Evolutionary conservation across 2,113 vertebrate genomes (phyloP).

Genomic region (Cepphus grylle): DNA sequence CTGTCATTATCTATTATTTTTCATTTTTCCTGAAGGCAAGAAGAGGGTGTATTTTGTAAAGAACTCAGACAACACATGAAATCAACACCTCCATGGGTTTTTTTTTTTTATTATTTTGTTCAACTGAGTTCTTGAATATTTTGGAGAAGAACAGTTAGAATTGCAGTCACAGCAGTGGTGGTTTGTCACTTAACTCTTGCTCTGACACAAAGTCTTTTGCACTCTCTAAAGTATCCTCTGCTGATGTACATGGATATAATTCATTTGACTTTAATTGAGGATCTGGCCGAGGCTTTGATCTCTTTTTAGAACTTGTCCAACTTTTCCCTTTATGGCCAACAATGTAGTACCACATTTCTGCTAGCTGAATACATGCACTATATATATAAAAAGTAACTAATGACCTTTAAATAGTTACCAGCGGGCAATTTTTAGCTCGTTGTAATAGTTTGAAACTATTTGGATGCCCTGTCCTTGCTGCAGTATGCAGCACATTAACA

Average conservation of each 20-base stretch:
- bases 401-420: conserved; percentile 56
- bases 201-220: background rate
- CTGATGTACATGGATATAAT: background rate
- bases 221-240: background rate
- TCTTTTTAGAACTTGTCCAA: conserved; percentile 51
- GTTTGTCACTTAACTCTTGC: background rate
- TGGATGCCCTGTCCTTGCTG: background rate
- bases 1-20: background rate
- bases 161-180: background rate
- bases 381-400: conserved; percentile 48
- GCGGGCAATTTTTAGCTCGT: conserved; percentile 44
- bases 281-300: conserved; percentile 14
- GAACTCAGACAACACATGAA: background rate
- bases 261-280: conserved; percentile 1
- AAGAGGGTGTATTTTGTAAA: background rate
- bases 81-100: background rate
- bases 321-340: conserved; percentile 57
- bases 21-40: background rate
- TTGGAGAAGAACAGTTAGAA: background rate
- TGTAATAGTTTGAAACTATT: conserved; percentile 35
- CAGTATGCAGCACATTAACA: conserved; percentile 16
- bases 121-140: background rate
- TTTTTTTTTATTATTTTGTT: background rate
- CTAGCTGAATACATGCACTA: conserved; percentile 54
- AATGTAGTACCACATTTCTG: conserved; percentile 46